Evolutionary conservation across 2,888 invertebrate species (phyloP), one percentile per base, ranked within the genome.

Genomic region (Limnephilus lunatus): DNA sequence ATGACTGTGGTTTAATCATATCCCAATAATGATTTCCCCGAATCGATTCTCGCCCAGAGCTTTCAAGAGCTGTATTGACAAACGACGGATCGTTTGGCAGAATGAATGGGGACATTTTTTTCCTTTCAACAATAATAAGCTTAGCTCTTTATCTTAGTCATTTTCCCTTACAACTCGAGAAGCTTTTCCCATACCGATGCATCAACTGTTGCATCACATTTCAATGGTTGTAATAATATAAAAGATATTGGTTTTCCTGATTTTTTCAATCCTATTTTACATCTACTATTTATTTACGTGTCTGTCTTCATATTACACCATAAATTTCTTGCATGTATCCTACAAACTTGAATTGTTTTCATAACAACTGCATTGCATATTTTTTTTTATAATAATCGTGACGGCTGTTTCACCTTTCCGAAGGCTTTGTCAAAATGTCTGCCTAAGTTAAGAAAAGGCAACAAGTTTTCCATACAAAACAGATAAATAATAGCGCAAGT

Each of bases 71-170:
- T 25, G n/a, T n/a, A 87, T 83, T 83, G 91, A 90, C 91, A 91
- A 90, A 87, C 88, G 89, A 92, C 90, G 80, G 89, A 92, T 92
- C 92, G 91, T 92, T 87, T 35, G 39, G 30, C 31, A 91, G 91
- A 68, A 92, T 91, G 82, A 91, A 91, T 92, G 91, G 68, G n/a
- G 91, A 90, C 90, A 81, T 86, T 89, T 92, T n/a, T 92, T 90
- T 90, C 83, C 85, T 83, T 85, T 44, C 83, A 48, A 9, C 30
- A 81, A 35, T 68, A 89, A 92, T 91, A 92, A 92, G 85, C 91
- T 89, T 39, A 89, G 48, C 53, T 85, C 85, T 92, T 91, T 91
- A 89, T 92, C 80, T 48, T 85, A 83, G 44, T 87, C 89, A 30
- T 44, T 86, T 85, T 86, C 39, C 15, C n/a, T 30, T n/a, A 11